Evolutionary conservation across 2,113 vertebrate species (phyloP), one percentile per base, ranked within the genome.

Genomic region (Procavia capensis): DNA sequence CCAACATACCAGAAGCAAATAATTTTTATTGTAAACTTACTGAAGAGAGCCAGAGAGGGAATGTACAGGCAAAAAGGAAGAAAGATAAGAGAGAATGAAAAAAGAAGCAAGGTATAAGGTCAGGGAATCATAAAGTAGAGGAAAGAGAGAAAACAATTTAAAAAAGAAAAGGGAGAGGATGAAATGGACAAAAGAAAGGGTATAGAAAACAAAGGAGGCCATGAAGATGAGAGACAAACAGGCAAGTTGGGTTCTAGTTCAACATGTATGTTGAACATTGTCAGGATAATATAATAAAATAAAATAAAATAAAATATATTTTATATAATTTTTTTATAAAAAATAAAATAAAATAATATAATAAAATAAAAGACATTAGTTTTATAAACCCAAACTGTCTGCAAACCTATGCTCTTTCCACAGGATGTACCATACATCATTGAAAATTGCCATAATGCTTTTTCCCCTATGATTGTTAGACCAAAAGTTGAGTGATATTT

Each of bases 1-100:
- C 43, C 94, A 88, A 92, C 47, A 43, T 91, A 34, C 14, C 64
- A 96, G 29, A 79, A 91, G n/a, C 68, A 93, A 92, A 1, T 34
- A 3, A 47, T 17, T 50, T 43, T 70, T 59, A 13, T 4, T 41
- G 2, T 89, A 59, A 86, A 91, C 9, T 50, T 86, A 64, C 76
- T 75, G 22, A 94, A 88, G 39, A 84, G 19, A 54, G 39, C 6
- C 8, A 63, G 66, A 79, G 25, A 88, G 31, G 59, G 5, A 6
- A 41, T 66, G 13, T 5, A 0, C 34, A 34, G 22, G 27, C 6
- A 63, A 45, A 14, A 78, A 91, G 17, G 43, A 70, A 66, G 24
- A 68, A 78, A 27, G 63, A 34, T 66, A 29, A 75, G 63, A 70
- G 74, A 29, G 63, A 76, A 82, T 24, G 82, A 43, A 27, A 81